Percentiles rank a stretch among this genome's conserved stretches.
Conservation (phyloP, 2,797 vertebrate species). For the Oreochromis mossambicus region DNA sequence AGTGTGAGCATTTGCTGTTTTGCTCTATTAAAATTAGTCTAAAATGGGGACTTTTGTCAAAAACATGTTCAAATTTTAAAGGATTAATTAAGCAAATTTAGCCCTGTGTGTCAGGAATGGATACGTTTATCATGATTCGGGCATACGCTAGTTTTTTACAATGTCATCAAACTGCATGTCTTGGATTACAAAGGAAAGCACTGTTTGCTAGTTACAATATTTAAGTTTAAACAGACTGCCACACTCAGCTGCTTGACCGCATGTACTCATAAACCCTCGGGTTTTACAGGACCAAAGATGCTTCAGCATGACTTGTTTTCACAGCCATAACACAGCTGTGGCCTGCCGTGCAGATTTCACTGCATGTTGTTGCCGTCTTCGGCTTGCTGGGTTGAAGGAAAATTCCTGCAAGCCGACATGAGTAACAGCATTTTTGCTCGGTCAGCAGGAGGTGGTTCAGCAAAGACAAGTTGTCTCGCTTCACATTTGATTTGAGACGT, state of each 20-base stretch:
- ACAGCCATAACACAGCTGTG: neutral
- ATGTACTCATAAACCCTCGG: neutral
- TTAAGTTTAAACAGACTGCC: neutral
- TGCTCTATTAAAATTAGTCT: neutral
- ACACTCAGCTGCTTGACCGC: neutral
- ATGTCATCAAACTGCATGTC: neutral
- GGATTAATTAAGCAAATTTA: neutral
- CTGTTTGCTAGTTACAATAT: neutral
- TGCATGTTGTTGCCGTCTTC: neutral
- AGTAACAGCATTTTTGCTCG: neutral
- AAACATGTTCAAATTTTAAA: neutral
- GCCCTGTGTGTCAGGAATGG: neutral
- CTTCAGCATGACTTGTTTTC: neutral
- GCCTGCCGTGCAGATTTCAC: neutral
- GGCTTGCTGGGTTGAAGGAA: neutral
- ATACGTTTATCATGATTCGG: neutral
- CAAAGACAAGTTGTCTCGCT: neutral
- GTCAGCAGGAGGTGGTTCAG: neutral
- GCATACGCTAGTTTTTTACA: neutral
- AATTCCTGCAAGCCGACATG: neutral
- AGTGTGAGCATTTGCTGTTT: neutral
- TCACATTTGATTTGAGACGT: constrained; percentile 23
- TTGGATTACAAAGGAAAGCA: neutral
- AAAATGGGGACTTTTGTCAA: neutral
- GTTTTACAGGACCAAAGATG: neutral